Evolutionary conservation across 2,888 invertebrate genomes (phyloP).

Genomic region (Lycophotia porphyrea): DNA sequence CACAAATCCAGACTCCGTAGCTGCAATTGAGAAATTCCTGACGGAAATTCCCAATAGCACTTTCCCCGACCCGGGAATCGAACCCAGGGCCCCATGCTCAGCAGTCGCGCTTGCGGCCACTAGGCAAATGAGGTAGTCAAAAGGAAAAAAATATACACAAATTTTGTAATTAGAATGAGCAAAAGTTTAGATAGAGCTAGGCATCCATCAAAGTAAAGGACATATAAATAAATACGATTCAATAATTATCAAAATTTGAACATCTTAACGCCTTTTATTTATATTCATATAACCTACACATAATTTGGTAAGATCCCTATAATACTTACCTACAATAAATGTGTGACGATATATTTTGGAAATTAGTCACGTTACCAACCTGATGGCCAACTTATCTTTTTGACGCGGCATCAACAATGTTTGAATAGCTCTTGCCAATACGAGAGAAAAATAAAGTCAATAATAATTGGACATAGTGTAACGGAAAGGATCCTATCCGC

Average conservation of each 20-base stretch:
- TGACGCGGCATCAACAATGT: neutral
- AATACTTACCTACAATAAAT: neutral
- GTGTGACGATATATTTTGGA: neutral
- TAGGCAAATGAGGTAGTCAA: no score
- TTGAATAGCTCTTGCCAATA: neutral
- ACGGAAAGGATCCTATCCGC: neutral
- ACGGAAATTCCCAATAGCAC: no score
- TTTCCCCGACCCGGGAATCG: no score
- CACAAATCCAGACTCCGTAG: no score
- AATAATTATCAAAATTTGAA: neutral
- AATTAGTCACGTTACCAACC: neutral
- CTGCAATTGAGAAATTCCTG: no score
- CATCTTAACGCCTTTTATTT: no score
- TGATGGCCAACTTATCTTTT: neutral
- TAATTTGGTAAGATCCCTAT: neutral
- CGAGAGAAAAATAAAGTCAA: neutral
- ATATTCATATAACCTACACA: neutral
- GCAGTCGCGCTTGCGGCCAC: no score
- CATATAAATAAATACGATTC: neutral
- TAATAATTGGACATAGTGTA: neutral
- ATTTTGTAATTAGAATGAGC: neutral
- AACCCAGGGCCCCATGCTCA: no score
- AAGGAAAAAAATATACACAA: no score
- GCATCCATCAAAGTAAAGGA: neutral
- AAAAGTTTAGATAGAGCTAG: neutral